phyloP scores from a whole-genome alignment of 2,888 invertebrate species.

The Orchesella flavescens region DNA sequence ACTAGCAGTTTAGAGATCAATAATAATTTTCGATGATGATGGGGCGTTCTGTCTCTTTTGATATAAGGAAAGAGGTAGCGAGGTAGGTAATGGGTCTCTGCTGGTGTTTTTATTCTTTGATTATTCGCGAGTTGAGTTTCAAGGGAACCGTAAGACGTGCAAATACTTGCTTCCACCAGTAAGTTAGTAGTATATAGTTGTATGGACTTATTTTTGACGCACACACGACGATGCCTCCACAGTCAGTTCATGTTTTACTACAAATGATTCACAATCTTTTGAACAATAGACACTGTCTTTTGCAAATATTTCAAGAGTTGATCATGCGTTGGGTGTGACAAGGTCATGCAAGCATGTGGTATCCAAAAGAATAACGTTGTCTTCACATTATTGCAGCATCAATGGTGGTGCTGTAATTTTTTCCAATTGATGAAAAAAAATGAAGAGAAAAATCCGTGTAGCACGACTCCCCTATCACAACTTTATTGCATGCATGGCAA shows the following conservation, averaged over 20 bases:
- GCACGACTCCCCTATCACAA: neutral
- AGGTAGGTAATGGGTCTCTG: neutral
- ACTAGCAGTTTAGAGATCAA: slow-evolving; percentile 13
- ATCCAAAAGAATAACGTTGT: neutral
- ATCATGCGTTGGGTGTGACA: slow-evolving; percentile 62
- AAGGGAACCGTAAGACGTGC: slow-evolving; percentile 3
- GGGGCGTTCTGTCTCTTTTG: neutral
- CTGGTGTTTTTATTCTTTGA: neutral
- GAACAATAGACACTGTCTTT: neutral
- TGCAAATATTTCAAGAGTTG: slow-evolving; percentile 51
- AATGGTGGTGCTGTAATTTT: neutral
- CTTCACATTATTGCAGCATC: neutral
- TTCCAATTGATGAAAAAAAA: neutral
- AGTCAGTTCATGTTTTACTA: too few species aligned
- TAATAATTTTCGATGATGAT: slow-evolving; percentile 31
- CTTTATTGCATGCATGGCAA: neutral
- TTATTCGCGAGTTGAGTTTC: neutral
- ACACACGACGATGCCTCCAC: too few species aligned
- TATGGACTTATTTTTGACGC: too few species aligned
- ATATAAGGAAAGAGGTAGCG: neutral
- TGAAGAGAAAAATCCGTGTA: slow-evolving; percentile 6
- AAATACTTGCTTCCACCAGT: slow-evolving; percentile 1
- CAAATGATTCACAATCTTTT: neutral
- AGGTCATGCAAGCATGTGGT: slow-evolving; percentile 44
- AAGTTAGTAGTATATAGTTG: too few species aligned